phyloP scores from a whole-genome alignment of 2,113 vertebrate genomes.

The Junco hyemalis region DNA sequence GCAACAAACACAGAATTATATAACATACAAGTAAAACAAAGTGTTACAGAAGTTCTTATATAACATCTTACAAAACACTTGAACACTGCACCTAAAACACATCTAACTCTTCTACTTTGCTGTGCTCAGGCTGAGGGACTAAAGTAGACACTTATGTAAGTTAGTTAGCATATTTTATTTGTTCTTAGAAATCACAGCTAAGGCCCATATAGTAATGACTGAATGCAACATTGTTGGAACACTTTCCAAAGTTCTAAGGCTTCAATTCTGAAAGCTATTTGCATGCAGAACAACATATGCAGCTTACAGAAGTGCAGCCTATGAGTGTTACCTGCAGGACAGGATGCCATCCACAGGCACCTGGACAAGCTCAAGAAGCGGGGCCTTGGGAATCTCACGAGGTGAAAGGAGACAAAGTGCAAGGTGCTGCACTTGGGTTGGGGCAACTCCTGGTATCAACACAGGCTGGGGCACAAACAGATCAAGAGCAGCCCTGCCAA shows the following conservation, averaged over 20 bases:
- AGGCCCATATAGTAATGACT: background rate
- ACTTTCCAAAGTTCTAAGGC: background rate
- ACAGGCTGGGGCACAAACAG: background rate
- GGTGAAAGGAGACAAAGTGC: background rate
- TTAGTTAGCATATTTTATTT: background rate
- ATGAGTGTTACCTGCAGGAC: background rate
- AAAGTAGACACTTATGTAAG: background rate
- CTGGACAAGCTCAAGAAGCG: background rate
- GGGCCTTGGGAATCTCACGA: background rate
- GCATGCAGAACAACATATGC: background rate
- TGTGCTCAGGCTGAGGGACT: background rate
- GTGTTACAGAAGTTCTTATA: background rate
- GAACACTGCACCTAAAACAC: background rate
- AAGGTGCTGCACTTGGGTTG: background rate
- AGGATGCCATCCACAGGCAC: background rate
- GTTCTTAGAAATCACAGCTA: background rate
- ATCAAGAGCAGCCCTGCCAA: background rate
- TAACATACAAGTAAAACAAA: background rate
- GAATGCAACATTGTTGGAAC: accelerated
- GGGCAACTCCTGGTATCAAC: background rate
- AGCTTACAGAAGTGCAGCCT: background rate
- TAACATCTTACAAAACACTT: background rate
- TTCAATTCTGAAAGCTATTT: background rate
- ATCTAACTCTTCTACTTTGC: background rate
- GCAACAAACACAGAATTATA: background rate